phyloP scores from a whole-genome alignment of 2,797 vertebrate species.

The Spea hammondii region DNA sequence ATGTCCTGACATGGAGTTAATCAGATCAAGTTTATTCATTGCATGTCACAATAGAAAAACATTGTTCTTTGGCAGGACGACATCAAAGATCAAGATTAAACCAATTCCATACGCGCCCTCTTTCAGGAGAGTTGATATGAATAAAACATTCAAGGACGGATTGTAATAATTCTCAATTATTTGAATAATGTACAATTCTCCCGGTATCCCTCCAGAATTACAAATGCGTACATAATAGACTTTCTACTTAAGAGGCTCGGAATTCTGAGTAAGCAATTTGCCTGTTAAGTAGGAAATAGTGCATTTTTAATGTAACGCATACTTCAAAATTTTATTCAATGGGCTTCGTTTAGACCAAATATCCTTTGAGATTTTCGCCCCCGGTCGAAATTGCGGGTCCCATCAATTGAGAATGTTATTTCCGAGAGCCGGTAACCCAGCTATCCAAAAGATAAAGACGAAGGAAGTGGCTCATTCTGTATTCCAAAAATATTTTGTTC shows the following conservation, averaged over 20 bases:
- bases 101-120: constrained; percentile 15
- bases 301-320: constrained; percentile 12
- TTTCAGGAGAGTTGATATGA: constrained; percentile 43
- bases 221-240: constrained; percentile 35
- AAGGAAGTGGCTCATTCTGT: too few species aligned
- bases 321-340: not conserved
- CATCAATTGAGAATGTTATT: too few species aligned
- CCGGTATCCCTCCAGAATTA: constrained; percentile 39
- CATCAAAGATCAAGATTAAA: constrained; percentile 47
- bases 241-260: constrained; percentile 37
- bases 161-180: constrained; percentile 48
- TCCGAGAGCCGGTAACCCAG: too few species aligned
- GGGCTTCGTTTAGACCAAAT: not conserved
- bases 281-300: constrained; percentile 22
- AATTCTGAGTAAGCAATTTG: constrained; percentile 46
- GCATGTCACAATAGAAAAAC: constrained; percentile 44
- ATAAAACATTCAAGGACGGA: constrained; percentile 48
- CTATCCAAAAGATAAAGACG: too few species aligned
- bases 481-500: too few species aligned
- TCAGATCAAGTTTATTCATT: constrained; percentile 42
- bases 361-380: too few species aligned
- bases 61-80: constrained; percentile 32
- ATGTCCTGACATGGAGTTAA: constrained; percentile 46
- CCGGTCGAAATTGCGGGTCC: too few species aligned
- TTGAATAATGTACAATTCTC: constrained; percentile 48